Conservation (phyloP, 1,140 invertebrate genomes). For the Bombus turneri region DNA sequence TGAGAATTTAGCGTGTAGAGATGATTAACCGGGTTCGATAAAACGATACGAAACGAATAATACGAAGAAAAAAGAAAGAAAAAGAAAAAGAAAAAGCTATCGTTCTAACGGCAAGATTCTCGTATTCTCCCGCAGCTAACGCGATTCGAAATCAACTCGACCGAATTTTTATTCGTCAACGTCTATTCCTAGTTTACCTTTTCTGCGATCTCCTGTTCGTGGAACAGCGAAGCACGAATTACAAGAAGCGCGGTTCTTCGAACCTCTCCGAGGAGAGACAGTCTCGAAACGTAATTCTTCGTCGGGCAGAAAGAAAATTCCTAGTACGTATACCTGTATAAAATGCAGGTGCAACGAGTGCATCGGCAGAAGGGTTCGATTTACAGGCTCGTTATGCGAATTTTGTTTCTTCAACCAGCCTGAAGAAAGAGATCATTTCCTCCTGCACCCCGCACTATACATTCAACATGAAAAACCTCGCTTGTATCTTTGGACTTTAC, state of each 20-base stretch:
- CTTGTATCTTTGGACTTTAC: too few species aligned
- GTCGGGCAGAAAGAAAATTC: neutral
- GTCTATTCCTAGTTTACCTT: neutral
- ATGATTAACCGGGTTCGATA: neutral
- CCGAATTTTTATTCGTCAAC: constrained; percentile 7
- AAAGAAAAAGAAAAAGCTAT: too few species aligned
- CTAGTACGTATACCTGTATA: too few species aligned
- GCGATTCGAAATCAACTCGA: neutral
- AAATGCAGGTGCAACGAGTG: neutral
- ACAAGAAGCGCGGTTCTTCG: neutral
- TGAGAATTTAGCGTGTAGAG: neutral
- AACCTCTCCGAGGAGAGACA: neutral
- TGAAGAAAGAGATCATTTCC: neutral
- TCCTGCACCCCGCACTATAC: neutral
- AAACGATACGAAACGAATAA: neutral
- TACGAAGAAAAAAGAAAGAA: neutral
- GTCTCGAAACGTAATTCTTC: neutral
- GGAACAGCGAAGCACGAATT: neutral
- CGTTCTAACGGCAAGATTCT: neutral
- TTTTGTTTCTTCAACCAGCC: neutral
- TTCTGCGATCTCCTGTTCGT: neutral
- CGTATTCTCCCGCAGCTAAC: neutral
- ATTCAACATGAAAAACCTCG: neutral
- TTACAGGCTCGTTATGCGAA: neutral
- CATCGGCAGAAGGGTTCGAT: too few species aligned